These are phyloP conservation scores for Bathynomus jamesi DNA, from an alignment of 1,140 invertebrate genomes.

Conservation along the genomic window DNA sequence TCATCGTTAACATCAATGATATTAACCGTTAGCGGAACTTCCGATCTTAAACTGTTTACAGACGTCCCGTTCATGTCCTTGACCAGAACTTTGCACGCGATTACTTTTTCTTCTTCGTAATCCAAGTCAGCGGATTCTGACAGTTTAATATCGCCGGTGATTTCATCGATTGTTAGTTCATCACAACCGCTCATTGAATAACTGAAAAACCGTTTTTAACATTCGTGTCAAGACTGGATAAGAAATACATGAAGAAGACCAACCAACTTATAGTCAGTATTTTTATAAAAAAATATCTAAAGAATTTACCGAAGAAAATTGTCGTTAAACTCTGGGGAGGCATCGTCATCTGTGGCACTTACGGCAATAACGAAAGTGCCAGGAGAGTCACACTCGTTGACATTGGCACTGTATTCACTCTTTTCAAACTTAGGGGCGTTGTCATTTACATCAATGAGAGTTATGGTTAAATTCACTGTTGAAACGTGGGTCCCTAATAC, in stretches of 20 bases:
- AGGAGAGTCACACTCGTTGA: neutral
- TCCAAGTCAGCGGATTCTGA: neutral
- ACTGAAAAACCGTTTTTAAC: too few species aligned
- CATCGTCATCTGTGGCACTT: neutral
- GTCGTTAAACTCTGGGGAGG: neutral
- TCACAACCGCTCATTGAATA: too few species aligned
- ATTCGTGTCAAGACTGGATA: neutral
- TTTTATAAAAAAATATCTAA: neutral
- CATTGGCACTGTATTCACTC: neutral
- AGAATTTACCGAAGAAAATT: neutral
- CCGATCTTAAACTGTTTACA: neutral
- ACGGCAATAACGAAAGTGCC: neutral
- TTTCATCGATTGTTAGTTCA: slow-evolving; percentile 5
- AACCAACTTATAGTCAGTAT: neutral
- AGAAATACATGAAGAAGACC: neutral
- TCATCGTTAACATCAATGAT: slow-evolving; percentile 17
- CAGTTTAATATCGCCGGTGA: slow-evolving; percentile 11
- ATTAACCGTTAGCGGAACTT: neutral
- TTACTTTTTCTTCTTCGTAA: neutral
- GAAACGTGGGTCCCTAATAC: neutral
- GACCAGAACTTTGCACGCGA: neutral
- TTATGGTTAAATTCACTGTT: slow-evolving; percentile 3
- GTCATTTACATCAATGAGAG: slow-evolving; percentile 16
- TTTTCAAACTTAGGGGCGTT: slow-evolving; percentile 3
- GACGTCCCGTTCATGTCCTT: neutral